Base-by-base conservation (phyloP, 2,888 invertebrate genomes). In the Pyrrhosoma nymphula region DNA sequence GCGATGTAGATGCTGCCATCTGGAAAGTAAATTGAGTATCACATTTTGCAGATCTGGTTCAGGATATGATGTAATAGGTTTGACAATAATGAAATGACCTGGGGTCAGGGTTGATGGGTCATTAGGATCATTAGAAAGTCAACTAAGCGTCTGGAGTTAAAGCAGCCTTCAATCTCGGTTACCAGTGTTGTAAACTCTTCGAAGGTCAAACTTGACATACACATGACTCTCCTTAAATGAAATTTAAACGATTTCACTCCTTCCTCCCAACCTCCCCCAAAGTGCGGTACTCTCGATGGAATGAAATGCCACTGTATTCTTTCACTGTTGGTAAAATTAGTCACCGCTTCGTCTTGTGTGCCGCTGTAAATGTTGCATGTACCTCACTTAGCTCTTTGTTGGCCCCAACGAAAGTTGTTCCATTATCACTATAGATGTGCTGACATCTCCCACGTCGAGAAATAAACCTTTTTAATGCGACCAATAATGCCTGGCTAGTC, bases 1-100 rank as follows among this genome's bases (percentile, higher is more conserved):
- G 39, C 47, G 88, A 18, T 88, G 88, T n/a, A 88, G n/a, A 18
- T 88, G 88, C 88, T 88, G 88, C 88, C 88, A 88, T 47, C 47
- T 88, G 35, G 88, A 88, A 6, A 88, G 47, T 88, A 88, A 88
- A 47, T n/a, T 35, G 39, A 88, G 88, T 88, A 12, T 88, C n/a
- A 88, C 88, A 35, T 88, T 35, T 23, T 88, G 12, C n/a, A 88
- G 39, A 39, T 88, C 88, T 88, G 88, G 88, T 35, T 88, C 39
- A 20, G 88, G 88, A n/a, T 26, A 35, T 26, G 88, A 39, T 18
- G 88, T 69, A 26, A 69, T 26, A 26, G 69, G 69, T 26, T 69
- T 1, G 10, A 12, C 69, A 69, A 69, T 69, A 12, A 88, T 18
- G 35, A 88, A 88, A 88, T 88, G 88, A 20, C 88, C 88, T 26